Evolutionary conservation across 2,113 vertebrate genomes (phyloP).

Genomic region (Ceyx cyanopectus): DNA sequence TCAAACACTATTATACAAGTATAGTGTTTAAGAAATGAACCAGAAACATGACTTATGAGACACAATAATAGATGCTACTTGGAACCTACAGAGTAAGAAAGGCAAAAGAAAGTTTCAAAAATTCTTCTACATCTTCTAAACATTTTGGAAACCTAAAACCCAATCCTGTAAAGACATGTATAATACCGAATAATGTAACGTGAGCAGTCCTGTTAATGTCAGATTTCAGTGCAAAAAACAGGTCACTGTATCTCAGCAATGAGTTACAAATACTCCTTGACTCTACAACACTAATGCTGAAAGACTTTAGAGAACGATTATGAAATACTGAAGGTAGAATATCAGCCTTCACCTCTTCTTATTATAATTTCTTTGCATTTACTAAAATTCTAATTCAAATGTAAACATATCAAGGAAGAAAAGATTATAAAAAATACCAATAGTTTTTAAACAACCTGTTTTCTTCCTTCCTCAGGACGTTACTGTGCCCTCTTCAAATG

Average conservation of each 20-base stretch:
- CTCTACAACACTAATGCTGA: not conserved
- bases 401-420: not conserved
- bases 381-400: not conserved
- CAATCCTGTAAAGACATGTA: not conserved
- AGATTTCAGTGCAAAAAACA: not conserved
- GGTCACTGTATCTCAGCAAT: not conserved
- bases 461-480: not conserved
- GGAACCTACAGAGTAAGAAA: not conserved
- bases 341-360: not conserved
- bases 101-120: not conserved
- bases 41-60: not conserved
- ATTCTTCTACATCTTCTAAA: not conserved
- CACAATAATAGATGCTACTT: fast-evolving
- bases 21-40: not conserved
- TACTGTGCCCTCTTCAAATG: not conserved
- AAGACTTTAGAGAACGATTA: not conserved
- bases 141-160: not conserved
- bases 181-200: not conserved
- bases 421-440: not conserved
- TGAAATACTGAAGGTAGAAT: not conserved
- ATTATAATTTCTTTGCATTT: not conserved
- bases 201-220: not conserved
- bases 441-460: not conserved
- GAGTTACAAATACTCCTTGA: not conserved
- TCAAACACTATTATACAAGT: not conserved